A percentile compares a stretch with the other conserved stretches of the same genome.
Evolutionary conservation across 2,797 vertebrate species (phyloP).

Genomic region (Paguma larvata): DNA sequence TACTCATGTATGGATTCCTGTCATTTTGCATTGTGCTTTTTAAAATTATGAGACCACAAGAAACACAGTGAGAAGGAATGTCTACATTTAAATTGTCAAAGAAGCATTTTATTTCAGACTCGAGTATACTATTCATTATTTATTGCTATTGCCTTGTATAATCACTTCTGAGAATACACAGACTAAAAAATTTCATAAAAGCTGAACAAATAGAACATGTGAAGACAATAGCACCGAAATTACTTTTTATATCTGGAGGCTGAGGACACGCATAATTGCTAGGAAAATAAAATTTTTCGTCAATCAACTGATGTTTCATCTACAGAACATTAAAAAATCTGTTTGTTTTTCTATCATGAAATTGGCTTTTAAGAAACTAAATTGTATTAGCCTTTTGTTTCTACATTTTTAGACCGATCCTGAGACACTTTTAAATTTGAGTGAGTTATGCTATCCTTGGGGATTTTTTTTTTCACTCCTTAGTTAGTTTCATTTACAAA

Average conservation of each 20-base stretch:
- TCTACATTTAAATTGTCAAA: slow-evolving; percentile 45
- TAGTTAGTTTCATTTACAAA: slow-evolving; percentile 46
- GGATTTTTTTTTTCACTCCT: slow-evolving; percentile 5
- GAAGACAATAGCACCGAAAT: slow-evolving; percentile 52
- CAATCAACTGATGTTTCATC: slow-evolving; percentile 1
- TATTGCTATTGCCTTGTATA: slow-evolving; percentile 62
- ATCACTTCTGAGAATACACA: slow-evolving; percentile 61
- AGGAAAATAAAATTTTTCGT: slow-evolving; percentile 58
- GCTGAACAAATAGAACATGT: slow-evolving; percentile 64
- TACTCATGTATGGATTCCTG: neutral
- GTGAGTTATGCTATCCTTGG: neutral
- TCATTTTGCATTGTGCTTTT: slow-evolving; percentile 38
- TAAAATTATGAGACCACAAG: slow-evolving; percentile 61
- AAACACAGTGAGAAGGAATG: slow-evolving; percentile 9
- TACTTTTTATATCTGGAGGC: slow-evolving; percentile 58
- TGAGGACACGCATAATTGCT: neutral
- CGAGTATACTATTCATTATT: slow-evolving; percentile 31
- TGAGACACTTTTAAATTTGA: slow-evolving; percentile 14
- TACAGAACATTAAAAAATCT: neutral
- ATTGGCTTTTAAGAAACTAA: slow-evolving; percentile 45
- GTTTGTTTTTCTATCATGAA: neutral
- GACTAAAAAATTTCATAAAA: slow-evolving; percentile 65
- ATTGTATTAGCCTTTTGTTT: slow-evolving; percentile 30
- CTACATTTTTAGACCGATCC: slow-evolving; percentile 43
- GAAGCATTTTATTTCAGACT: slow-evolving; percentile 55